phyloP scores from a whole-genome alignment of 2,113 vertebrate species.

The Hippocampus zosterae region DNA sequence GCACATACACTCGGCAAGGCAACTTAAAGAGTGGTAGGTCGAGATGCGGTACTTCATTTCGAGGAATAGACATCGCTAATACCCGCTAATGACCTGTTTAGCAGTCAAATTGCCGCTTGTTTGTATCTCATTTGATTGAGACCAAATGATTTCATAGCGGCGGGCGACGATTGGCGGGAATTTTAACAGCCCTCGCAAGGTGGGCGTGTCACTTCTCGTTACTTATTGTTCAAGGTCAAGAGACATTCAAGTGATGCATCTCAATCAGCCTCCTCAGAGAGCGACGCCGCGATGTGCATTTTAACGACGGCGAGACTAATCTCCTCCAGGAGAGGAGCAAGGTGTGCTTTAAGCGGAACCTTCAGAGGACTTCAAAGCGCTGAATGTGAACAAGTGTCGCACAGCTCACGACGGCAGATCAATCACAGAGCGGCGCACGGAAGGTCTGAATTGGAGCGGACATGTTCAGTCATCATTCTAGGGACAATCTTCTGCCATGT shows the following conservation, averaged over 20 bases:
- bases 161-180: slow-evolving; percentile 10
- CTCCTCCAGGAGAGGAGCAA: slow-evolving; percentile 48
- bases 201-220: slow-evolving; percentile 18
- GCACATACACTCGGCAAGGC: slow-evolving; percentile 51
- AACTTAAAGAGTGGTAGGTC: slow-evolving; percentile 37
- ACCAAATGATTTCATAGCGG: slow-evolving; percentile 11
- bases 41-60: slow-evolving; percentile 55
- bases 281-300: background rate
- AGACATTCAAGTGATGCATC: slow-evolving; percentile 16
- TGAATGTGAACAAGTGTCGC: slow-evolving; percentile 40
- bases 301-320: slow-evolving; percentile 30
- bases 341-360: slow-evolving; percentile 53
- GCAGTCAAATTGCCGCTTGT: slow-evolving; percentile 56
- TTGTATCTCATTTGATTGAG: slow-evolving; percentile 48
- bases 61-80: slow-evolving; percentile 61
- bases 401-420: slow-evolving; percentile 19
- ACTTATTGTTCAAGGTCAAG: slow-evolving; percentile 55
- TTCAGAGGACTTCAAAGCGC: slow-evolving; percentile 58
- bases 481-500: too few species aligned
- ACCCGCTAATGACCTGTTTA: slow-evolving; percentile 65
- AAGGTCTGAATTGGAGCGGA: too few species aligned
- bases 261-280: slow-evolving; percentile 4
- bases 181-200: slow-evolving; percentile 20
- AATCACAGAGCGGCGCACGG: slow-evolving; percentile 4
- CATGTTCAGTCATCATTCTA: too few species aligned